Percentiles rank a stretch among this genome's conserved stretches.
Evolutionary conservation across 1,140 invertebrate species (phyloP).

Genomic region (Marisa cornuarietis): DNA sequence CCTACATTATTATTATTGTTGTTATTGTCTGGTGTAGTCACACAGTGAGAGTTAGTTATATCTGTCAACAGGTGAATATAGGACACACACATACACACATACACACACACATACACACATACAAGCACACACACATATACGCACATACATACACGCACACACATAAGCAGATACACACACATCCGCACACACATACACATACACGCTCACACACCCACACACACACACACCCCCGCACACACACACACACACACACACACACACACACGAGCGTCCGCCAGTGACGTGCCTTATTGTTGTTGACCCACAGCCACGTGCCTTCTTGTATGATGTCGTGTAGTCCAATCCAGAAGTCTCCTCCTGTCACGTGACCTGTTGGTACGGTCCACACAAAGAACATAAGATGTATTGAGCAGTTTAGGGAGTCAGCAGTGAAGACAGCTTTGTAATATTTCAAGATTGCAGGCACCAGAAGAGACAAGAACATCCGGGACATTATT

Average conservation of each 20-base stretch:
- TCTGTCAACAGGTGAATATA: too few relatives aligned
- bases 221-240: neutral
- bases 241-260: slow-evolving; percentile 13
- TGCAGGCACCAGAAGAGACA: too few relatives aligned
- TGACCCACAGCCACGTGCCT: slow-evolving; percentile 30
- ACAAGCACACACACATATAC: slow-evolving; percentile 9
- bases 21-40: too few relatives aligned
- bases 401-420: too few relatives aligned
- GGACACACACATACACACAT: slow-evolving; percentile 4
- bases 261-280: neutral
- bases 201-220: neutral
- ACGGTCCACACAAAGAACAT: too few relatives aligned
- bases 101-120: slow-evolving; percentile 10
- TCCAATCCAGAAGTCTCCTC: slow-evolving; percentile 43
- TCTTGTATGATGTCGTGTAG: slow-evolving; percentile 41
- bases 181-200: neutral
- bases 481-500: too few relatives aligned
- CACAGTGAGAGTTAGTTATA: too few relatives aligned
- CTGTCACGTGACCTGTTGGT: slow-evolving; percentile 15
- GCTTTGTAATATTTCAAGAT: too few relatives aligned
- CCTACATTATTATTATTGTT: too few relatives aligned
- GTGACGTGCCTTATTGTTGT: neutral
- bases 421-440: too few relatives aligned
- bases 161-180: too few relatives aligned
- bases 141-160: slow-evolving; percentile 5